Percentiles rank a stretch among this genome's conserved stretches.
phyloP scores from a whole-genome alignment of 2,888 invertebrate genomes.

The Arrhopalites spinosus region DNA sequence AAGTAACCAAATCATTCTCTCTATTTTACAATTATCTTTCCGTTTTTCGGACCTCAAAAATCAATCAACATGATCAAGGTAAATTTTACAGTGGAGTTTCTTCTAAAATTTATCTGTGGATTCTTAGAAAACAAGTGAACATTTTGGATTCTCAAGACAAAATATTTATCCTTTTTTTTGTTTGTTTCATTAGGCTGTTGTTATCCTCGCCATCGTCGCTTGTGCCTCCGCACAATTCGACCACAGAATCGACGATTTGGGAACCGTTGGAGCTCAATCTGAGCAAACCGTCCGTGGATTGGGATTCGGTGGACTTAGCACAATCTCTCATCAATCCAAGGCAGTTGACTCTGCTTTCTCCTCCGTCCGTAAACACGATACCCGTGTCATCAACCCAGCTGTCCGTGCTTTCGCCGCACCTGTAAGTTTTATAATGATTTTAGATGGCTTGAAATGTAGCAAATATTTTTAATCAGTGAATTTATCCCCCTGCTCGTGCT shows the following conservation, averaged over 20 bases:
- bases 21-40: conserved; percentile 1
- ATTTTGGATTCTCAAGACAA: background rate
- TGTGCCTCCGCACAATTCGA: conserved; percentile 7
- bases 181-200: conserved; percentile 28
- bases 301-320: conserved; percentile 46
- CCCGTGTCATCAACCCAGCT: conserved; percentile 51
- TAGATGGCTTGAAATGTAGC: background rate
- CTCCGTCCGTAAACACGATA: conserved; percentile 48
- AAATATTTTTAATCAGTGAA: background rate
- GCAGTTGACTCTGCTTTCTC: conserved; percentile 48
- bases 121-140: background rate
- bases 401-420: conserved; percentile 7
- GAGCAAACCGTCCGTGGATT: conserved; percentile 51
- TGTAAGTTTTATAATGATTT: background rate
- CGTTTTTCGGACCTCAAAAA: conserved; percentile 31
- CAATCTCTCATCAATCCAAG: conserved; percentile 46
- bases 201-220: conserved; percentile 40
- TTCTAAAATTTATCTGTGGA: background rate
- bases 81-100: background rate
- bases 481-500: background rate
- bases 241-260: background rate
- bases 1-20: conserved; percentile 23
- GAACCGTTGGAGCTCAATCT: conserved; percentile 43
- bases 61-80: conserved; percentile 38
- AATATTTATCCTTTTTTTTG: background rate